A percentile compares a stretch with the other conserved stretches of the same genome.
These are phyloP conservation scores for Ardeotis arabs DNA, from an alignment of 2,113 vertebrate genomes.

Conservation along the genomic window DNA sequence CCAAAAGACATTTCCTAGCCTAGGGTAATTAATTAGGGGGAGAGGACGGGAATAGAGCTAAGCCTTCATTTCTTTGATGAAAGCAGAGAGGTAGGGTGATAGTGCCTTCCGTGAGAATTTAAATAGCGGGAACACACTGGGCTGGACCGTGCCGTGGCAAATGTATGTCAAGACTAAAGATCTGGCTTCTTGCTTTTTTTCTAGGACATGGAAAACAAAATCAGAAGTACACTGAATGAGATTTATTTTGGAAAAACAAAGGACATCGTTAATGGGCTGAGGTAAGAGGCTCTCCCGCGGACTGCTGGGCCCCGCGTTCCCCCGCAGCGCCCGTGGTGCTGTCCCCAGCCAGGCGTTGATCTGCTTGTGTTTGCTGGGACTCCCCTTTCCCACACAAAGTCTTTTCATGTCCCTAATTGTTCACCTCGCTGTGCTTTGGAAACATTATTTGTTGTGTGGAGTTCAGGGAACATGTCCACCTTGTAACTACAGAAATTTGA, in stretches of 20 bases:
- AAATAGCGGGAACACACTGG: fast-evolving
- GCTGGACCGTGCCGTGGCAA: fast-evolving
- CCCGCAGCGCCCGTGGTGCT: background rate
- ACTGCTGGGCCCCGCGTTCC: background rate
- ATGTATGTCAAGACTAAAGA: background rate
- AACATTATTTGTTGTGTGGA: background rate
- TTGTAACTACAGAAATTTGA: background rate
- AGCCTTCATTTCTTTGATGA: background rate
- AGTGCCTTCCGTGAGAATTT: background rate
- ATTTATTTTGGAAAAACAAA: slow-evolving; percentile 99
- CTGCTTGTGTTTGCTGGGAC: background rate
- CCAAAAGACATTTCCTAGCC: fast-evolving
- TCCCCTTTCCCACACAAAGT: background rate
- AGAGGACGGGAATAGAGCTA: background rate
- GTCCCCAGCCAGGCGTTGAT: background rate
- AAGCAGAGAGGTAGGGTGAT: background rate
- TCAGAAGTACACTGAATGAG: slow-evolving; percentile 98
- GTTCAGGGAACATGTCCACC: background rate
- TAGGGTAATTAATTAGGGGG: fast-evolving
- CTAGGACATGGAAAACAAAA: slow-evolving; percentile 99
- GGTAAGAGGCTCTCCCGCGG: slow-evolving; percentile 75
- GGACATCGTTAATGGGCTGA: slow-evolving; percentile 98
- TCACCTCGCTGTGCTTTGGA: background rate
- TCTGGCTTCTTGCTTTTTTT: background rate
- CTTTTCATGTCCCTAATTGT: background rate